These are phyloP conservation scores for Rotaria magnacalcarata DNA, from an alignment of 2,888 invertebrate genomes.

Conservation along the genomic window DNA sequence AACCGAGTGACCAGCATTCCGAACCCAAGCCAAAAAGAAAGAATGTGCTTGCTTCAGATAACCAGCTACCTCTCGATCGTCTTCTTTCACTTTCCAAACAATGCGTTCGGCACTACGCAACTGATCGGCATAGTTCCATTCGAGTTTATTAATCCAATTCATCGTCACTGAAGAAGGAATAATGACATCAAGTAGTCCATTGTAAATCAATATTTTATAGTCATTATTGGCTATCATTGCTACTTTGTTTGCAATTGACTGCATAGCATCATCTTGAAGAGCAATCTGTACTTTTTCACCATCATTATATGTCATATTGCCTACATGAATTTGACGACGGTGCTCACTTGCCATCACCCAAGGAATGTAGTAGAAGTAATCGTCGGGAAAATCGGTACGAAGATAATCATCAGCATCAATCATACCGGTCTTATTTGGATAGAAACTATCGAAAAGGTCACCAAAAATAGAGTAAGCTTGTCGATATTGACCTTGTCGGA, in stretches of 20 bases:
- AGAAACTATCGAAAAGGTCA: conserved; percentile 54
- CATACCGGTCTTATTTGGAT: conserved; percentile 53
- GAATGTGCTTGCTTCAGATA: conserved; percentile 53
- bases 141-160: conserved; percentile 70
- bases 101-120: conserved; percentile 65
- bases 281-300: conserved; percentile 67
- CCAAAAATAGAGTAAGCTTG: not conserved
- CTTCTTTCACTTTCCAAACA: conserved; percentile 64
- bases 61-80: conserved; percentile 55
- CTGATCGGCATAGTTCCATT: conserved; percentile 67
- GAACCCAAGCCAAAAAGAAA: conserved; percentile 47
- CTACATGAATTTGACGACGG: conserved; percentile 76
- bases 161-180: conserved; percentile 80
- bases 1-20: conserved; percentile 55
- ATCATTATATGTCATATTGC: conserved; percentile 68
- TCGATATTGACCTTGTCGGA: not conserved
- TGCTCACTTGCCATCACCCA: conserved; percentile 59
- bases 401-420: conserved; percentile 55
- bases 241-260: conserved; percentile 57
- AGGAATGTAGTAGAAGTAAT: conserved; percentile 53
- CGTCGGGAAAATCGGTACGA: conserved; percentile 50
- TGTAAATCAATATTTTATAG: conserved; percentile 71
- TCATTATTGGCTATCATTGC: not conserved
- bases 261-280: conserved; percentile 70
- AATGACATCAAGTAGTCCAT: conserved; percentile 83